Base-by-base conservation (phyloP, 2,797 vertebrate genomes). In the Syndactyla subalaris region DNA sequence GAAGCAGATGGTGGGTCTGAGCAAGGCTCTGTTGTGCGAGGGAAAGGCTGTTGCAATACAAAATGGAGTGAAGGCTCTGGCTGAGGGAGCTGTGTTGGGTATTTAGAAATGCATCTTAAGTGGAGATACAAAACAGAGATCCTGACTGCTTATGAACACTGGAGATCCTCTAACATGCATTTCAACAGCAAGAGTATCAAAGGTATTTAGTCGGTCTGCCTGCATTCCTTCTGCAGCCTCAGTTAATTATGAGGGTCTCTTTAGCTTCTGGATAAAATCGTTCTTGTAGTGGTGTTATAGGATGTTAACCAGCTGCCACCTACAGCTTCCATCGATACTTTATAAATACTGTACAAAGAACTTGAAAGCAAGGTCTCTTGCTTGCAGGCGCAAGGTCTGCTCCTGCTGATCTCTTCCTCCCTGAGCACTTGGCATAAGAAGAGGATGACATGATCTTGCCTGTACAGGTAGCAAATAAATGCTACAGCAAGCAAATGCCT, bases 281-380 rank as follows among this genome's bases (percentile, higher is more conserved):
- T 83, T 92, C 49, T 45, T 45, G 62, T 61, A 32, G 78, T 34
- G 43, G 78, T 88, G 93, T 87, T 84, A 38, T 3, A 51, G 63
- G 89, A 97, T 76, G 89, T 89, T 93, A 89, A 92, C 87, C 92
- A 93, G 89, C 95, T 94, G 87, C 89, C 70, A 75, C 87, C 82
- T 84, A 34, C 91, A 55, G 66, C 84, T 80, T 54, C 85, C 85
- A 59, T 75, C 7, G 1, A 75, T 86, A 34, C 62, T 51, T 73
- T 59, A 48, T 66, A 75, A 87, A 66, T 66, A 38, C 73, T 30
- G 10, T 51, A 52, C 68, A 58, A 49, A 62, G 66, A 59, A 22
- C 76, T 83, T 73, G 73, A 86, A 89, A 85, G 68, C 36, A 8
- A 71, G 54, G 34, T 30, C 34, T 90, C 55, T 21, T 16, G 32